Percentiles rank a stretch among this genome's conserved stretches.
Evolutionary conservation across 2,113 vertebrate genomes (phyloP).

Genomic region (Rattus norvegicus): GRCr8 NC_086020.1:173983001-173983500

Average conservation of each 20-base stretch:
- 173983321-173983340: conserved; percentile 80
- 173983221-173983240: conserved; percentile 60
- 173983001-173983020: neutral
- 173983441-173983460: conserved; percentile 84
- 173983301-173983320: conserved; percentile 82
- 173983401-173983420: conserved; percentile 87
- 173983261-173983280: conserved; percentile 80
- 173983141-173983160: conserved; percentile 49
- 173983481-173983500: conserved; percentile 91
- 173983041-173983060: neutral
- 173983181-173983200: conserved; percentile 54
- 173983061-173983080: conserved; percentile 30
- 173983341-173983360: conserved; percentile 84
- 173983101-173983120: conserved; percentile 49
- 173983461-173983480: conserved; percentile 90
- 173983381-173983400: conserved; percentile 89
- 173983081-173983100: conserved; percentile 31
- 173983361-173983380: conserved; percentile 88
- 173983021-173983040: neutral
- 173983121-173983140: conserved; percentile 45
- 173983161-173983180: conserved; percentile 62
- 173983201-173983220: conserved; percentile 64
- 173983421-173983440: conserved; percentile 89
- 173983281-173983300: conserved; percentile 75
- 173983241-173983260: conserved; percentile 68